Conservation (phyloP, 2,888 invertebrate genomes). For the Magallana nippona region DNA sequence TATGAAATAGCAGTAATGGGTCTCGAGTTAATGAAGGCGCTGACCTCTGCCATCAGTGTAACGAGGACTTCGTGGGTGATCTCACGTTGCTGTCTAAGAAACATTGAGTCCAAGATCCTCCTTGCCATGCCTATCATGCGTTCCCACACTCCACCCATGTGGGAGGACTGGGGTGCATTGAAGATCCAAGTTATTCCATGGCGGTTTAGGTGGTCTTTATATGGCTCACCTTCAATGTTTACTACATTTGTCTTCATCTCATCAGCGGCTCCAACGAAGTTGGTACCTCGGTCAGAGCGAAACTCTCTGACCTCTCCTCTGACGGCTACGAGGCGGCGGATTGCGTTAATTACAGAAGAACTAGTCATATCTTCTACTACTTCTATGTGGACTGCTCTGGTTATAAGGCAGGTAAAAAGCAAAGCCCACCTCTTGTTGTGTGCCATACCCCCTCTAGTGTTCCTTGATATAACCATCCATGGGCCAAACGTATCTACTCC, state of each 20-base stretch:
- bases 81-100: background rate
- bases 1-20: slow-evolving; percentile 40
- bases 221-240: slow-evolving; percentile 26
- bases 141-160: slow-evolving; percentile 49
- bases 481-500: too few relatives aligned
- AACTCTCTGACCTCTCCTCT: slow-evolving; percentile 37
- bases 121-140: slow-evolving; percentile 44
- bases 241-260: slow-evolving; percentile 13
- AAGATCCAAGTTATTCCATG: slow-evolving; percentile 43
- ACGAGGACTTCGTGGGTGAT: slow-evolving; percentile 38
- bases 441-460: background rate
- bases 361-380: background rate
- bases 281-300: slow-evolving; percentile 47
- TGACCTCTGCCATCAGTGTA: slow-evolving; percentile 48
- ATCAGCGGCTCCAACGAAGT: slow-evolving; percentile 43
- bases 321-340: background rate
- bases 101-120: slow-evolving; percentile 49
- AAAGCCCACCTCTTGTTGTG: background rate
- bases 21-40: slow-evolving; percentile 41
- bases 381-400: background rate
- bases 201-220: background rate
- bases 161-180: slow-evolving; percentile 47
- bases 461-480: background rate
- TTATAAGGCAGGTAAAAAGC: background rate
- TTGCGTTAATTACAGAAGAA: background rate